Conservation (phyloP, 1,140 invertebrate genomes). For the Leptonema lineaticorne region DNA sequence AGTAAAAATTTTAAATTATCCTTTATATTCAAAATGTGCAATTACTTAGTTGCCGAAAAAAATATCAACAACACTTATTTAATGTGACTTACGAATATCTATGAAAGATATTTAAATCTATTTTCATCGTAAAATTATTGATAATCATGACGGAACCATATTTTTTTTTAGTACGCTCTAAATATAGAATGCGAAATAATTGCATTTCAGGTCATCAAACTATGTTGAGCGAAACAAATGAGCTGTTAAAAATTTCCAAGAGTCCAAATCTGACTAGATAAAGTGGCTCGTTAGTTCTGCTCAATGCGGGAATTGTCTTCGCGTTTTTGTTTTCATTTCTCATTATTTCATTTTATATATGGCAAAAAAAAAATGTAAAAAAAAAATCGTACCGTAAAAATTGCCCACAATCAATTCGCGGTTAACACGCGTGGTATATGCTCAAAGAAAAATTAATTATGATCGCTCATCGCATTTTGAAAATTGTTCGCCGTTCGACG, state of each 20-base stretch:
- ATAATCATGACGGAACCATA: no score
- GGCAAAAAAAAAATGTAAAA: background rate
- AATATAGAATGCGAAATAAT: background rate
- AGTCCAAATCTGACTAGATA: background rate
- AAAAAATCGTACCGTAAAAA: background rate
- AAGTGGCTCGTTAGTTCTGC: background rate
- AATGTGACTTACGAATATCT: no score
- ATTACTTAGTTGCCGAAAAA: no score
- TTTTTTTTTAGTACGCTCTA: background rate
- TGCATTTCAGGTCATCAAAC: background rate
- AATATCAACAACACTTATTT: no score
- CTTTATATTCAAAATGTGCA: no score
- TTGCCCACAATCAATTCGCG: background rate
- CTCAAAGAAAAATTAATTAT: background rate
- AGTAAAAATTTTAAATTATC: no score
- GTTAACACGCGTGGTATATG: background rate
- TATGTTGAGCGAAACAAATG: background rate
- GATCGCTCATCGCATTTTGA: background rate
- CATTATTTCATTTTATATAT: background rate
- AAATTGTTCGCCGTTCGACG: background rate
- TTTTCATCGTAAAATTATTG: no score
- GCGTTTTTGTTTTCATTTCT: no score
- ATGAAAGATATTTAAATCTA: no score
- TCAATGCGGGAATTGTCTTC: background rate
- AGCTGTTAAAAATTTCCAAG: background rate